Evolutionary conservation across 1,140 invertebrate genomes (phyloP), one percentile per base, ranked within the genome.

Genomic region (Eupeodes corollae): DNA sequence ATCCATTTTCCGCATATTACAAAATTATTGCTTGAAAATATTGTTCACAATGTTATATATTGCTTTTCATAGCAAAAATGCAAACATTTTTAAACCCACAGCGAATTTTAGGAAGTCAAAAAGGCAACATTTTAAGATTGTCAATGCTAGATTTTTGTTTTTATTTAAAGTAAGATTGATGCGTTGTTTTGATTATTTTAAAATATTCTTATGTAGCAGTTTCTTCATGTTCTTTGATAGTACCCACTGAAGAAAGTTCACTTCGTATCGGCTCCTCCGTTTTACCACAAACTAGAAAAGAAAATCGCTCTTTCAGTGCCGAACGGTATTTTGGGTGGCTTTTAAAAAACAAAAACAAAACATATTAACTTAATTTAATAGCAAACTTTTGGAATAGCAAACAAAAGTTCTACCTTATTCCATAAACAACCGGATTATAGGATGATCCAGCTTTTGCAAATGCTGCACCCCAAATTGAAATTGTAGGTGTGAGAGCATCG

Each of bases 401-500:
- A 26, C 21, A 26, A 1, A 12, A 21, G 12, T 26, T 45, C 56
- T 61, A 83, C 80, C 80, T 86, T 64, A 87, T 86, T 47, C 81
- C 85, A 59, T 88, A 88, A 33, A 88, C 83, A 55, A 88, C 86
- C 10, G 85, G 85, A 68, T 88, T 88, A 69, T 86, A 88, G 48
- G 81, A 78, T 43, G 84, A 83, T 51, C 83, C 84, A 21, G 82
- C 78, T 70, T 88, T 88, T 46, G 84, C 84, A 53, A 87, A 88
- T 6, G 86, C 69, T 21, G 83, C 80, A 32, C 84, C 82, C 82
- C 84, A 86, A 56, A 86, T 86, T 30, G 81, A 84, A 46, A 76
- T 78, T 42, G 86, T 66, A 12, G 85, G 84, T 48, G 73, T 83
- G 21, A 90, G 78, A 16, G 73, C 78, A 9, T 71, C 64, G 11